Percentiles rank a stretch among this genome's conserved stretches.
Evolutionary conservation across 2,113 vertebrate genomes (phyloP).

Genomic region (Callocephalon fimbriatum): DNA sequence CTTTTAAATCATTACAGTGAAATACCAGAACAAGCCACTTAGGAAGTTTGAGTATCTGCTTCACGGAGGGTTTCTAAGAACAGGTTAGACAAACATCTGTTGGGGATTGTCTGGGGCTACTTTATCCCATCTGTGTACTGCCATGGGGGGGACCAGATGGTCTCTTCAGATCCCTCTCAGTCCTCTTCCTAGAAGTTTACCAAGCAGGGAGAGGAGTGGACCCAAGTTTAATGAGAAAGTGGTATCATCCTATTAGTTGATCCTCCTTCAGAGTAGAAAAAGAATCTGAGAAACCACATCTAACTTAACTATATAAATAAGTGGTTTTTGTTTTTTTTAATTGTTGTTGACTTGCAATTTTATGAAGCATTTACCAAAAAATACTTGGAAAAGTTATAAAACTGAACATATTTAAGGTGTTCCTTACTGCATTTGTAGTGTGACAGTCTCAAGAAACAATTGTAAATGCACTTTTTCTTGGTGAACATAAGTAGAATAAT

Average conservation of each 20-base stretch:
- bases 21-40: conserved; percentile 29
- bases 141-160: background rate
- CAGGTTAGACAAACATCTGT: conserved; percentile 64
- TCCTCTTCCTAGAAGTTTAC: conserved; percentile 2
- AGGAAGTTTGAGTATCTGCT: background rate
- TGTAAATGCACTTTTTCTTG: background rate
- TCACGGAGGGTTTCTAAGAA: background rate
- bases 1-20: background rate
- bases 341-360: background rate
- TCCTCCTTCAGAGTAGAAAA: background rate
- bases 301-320: background rate
- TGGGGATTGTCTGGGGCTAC: conserved; percentile 51
- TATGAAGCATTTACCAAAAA: background rate
- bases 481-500: background rate
- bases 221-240: background rate
- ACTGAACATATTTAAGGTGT: background rate
- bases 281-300: background rate
- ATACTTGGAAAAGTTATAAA: background rate
- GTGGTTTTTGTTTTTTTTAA: too few species aligned
- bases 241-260: background rate
- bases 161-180: conserved; percentile 22
- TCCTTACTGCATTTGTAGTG: background rate
- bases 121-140: conserved; percentile 24
- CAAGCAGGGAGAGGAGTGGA: background rate
- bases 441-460: background rate